Base-by-base conservation (phyloP, 2,113 vertebrate species). In the Catharus fuscescens region DNA sequence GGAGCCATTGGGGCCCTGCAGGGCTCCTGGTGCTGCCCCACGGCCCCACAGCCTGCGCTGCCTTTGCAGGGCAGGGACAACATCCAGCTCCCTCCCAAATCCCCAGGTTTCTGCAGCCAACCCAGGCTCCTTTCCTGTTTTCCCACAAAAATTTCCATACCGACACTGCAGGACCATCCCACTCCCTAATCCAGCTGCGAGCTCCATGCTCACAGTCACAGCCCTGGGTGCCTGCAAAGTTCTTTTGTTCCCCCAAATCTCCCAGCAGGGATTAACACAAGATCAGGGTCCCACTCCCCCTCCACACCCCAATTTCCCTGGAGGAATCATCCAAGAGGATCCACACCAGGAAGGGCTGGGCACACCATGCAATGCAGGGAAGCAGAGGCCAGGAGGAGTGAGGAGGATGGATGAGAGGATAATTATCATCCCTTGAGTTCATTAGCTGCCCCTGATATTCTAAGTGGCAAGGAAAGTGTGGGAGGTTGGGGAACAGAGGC, bases 351-450 rank as follows among this genome's bases (percentile, higher is more conserved):
- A 12, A 15, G 61, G 52, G 65, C 60, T 40, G 80, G n/a, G 11
- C 1, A 7, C 4, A 0, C 7, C 8, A 3, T 0, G 44, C 78
- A 17, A 0, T 2, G 66, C 44, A 13, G 57, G 64, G 54, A 29
- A 15, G 32, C 0, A 16, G 54, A 54, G 54, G 64, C 50, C 48
- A 26, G 83, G 28, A 67, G 48, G 60, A 8, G 10, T 2, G 56
- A 28, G 20, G 26, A 11, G 36, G 6, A 4, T 10, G 0, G 7
- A 3, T 16, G 24, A 16, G 54, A 50, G 36, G 32, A 3, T 23
- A 8, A 48, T 50, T 62, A 53, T 32, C 8, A 42, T 1, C 40
- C 50, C 80, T 28, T 1, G 38, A n/a, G 66, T 10, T 86, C 71
- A 86, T 83, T 32, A 67, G 21, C 45, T 21, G 29, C 7, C 25